These are phyloP conservation scores for Mesorhabditis spiculigera DNA, from an alignment of 2,888 invertebrate genomes.

Conservation along the genomic window DNA sequence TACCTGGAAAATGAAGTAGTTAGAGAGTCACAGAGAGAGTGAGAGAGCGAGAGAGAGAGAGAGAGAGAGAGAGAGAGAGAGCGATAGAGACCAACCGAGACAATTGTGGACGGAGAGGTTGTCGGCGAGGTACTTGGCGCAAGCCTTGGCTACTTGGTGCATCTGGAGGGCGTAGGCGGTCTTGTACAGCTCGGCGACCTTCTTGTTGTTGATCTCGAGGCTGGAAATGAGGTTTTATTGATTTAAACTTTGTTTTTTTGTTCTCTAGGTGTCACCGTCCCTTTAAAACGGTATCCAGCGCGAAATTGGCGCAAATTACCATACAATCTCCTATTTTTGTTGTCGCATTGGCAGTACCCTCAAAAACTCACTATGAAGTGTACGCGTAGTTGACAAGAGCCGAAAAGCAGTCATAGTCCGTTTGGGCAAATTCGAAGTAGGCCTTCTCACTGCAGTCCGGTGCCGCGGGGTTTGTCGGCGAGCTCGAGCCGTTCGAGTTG, in stretches of 20 bases:
- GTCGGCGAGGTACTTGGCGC: slow-evolving; percentile 71
- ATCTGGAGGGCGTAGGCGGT: slow-evolving; percentile 75
- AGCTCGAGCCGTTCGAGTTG: not conserved
- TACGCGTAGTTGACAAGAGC: slow-evolving; percentile 79
- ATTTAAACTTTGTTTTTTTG: not conserved
- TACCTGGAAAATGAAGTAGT: slow-evolving; percentile 34
- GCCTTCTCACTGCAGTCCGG: slow-evolving; percentile 15
- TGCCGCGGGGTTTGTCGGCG: slow-evolving; percentile 4
- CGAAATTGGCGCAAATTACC: not conserved
- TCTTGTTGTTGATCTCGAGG: slow-evolving; percentile 63
- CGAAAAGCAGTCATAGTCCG: slow-evolving; percentile 72
- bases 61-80: not conserved
- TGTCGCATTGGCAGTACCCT: slow-evolving; percentile 16
- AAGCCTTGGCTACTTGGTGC: slow-evolving; percentile 73
- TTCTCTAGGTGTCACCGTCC: too few species aligned
- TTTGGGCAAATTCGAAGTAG: slow-evolving; percentile 55
- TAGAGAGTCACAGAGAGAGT: not conserved
- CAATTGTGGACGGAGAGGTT: slow-evolving; percentile 67
- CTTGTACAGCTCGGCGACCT: slow-evolving; percentile 75
- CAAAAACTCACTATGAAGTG: slow-evolving; percentile 68
- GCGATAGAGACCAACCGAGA: slow-evolving; percentile 57
- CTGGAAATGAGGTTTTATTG: slow-evolving; percentile 58
- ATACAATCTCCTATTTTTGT: slow-evolving; percentile 7
- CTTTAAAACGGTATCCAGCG: too few species aligned
- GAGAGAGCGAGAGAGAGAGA: too few species aligned